Evolutionary conservation across 2,113 vertebrate species (phyloP).

Genomic region (Regulus satrapa): DNA sequence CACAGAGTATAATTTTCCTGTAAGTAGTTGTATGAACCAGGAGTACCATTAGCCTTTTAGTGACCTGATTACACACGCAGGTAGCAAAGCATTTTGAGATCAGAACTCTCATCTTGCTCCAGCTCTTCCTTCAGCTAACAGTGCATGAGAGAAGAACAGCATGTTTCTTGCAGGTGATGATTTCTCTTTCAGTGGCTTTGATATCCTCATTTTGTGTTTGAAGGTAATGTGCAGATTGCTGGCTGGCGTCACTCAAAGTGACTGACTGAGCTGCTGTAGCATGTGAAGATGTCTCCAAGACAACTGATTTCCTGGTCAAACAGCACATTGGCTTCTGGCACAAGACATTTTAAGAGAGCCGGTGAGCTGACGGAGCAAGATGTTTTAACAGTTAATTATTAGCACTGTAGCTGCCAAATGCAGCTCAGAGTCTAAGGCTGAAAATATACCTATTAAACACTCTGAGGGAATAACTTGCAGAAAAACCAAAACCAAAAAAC

Average conservation of each 20-base stretch:
- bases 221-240: slow-evolving; percentile 25
- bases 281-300: slow-evolving; percentile 44
- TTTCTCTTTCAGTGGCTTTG: slow-evolving; percentile 28
- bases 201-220: slow-evolving; percentile 41
- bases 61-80: background rate
- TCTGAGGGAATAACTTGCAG: background rate
- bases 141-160: background rate
- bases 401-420: background rate
- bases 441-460: background rate
- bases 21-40: background rate
- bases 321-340: background rate
- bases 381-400: slow-evolving; percentile 26
- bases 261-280: slow-evolving; percentile 19
- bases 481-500: too few relatives aligned
- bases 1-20: background rate
- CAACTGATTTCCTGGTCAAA: slow-evolving; percentile 47
- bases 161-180: slow-evolving; percentile 22
- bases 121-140: background rate
- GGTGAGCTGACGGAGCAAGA: slow-evolving; percentile 14
- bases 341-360: slow-evolving; percentile 13
- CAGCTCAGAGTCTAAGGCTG: background rate
- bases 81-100: background rate
- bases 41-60: background rate
- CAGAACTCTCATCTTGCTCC: background rate
- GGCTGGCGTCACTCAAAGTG: slow-evolving; percentile 14